phyloP scores from a whole-genome alignment of 2,888 invertebrate genomes.

The Cephus sareptanus region DNA sequence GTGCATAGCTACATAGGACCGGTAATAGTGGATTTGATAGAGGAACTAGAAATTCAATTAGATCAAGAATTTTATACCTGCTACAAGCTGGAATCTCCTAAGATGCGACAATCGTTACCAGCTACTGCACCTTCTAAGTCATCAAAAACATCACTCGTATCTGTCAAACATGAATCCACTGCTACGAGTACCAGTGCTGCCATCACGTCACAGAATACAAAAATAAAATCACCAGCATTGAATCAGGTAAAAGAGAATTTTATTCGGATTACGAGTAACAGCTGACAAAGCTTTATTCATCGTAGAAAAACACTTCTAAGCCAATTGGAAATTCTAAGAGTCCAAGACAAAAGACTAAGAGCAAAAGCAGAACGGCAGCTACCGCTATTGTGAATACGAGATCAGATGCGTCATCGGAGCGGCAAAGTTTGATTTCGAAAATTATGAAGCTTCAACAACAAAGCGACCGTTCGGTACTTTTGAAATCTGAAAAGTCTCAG shows the following conservation, averaged over 20 bases:
- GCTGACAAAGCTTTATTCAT: neutral
- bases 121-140: slow-evolving; percentile 17
- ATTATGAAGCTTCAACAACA: slow-evolving; percentile 48
- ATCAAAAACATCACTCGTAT: slow-evolving; percentile 23
- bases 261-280: neutral
- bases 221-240: neutral
- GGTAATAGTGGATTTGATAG: slow-evolving; percentile 76
- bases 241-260: neutral
- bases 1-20: slow-evolving; percentile 71
- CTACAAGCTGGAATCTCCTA: slow-evolving; percentile 48
- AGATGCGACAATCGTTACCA: slow-evolving; percentile 35
- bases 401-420: slow-evolving; percentile 26
- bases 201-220: neutral
- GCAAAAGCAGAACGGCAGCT: neutral
- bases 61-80: slow-evolving; percentile 57
- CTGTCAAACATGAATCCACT: slow-evolving; percentile 14
- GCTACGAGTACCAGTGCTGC: neutral
- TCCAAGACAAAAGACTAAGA: neutral
- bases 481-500: slow-evolving; percentile 15
- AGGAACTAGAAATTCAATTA: slow-evolving; percentile 72
- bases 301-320: neutral
- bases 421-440: slow-evolving; percentile 41
- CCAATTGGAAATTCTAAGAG: neutral
- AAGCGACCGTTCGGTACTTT: slow-evolving; percentile 20
- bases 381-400: slow-evolving; percentile 10